Evolutionary conservation across 1,140 invertebrate genomes (phyloP), one percentile per base, ranked within the genome.

Genomic region (Drosophila tropicalis): DNA sequence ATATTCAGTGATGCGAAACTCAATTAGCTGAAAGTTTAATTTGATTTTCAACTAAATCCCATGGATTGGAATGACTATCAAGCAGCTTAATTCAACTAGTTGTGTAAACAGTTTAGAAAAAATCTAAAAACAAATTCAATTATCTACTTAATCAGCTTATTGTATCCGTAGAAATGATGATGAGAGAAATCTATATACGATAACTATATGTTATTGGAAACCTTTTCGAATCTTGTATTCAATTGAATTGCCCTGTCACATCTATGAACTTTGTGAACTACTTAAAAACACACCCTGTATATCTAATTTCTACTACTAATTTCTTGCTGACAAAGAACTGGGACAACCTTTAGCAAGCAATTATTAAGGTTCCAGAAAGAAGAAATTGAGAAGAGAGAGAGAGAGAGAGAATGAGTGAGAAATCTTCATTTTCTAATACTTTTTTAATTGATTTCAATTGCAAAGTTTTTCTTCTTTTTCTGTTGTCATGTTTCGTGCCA

Each of bases 321-420:
- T 12, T 51, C 5, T 3, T 9, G 15, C 3, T 19, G 17, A 22
- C 7, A 36, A 25, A 54, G 62, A 44, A 64, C 65, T 29, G 58
- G 25, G 54, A 72, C 72, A 29, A 51, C 22, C 13, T 34, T 34
- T 54, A 44, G 60, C 73, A 47, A 47, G 15, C 44, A 47, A 47
- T 47, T 47, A 47, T 7, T 19, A 47, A 9, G 17, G 13, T 15
- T 5, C 13, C 19, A 22, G 17, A 51, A 22, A 47, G 7, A 47
- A 47, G 7, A 47, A 47, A 51, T 36, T 10, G 44, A 51, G 4
- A 51, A 51, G 22, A 12, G 10, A 10, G 0, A 6, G 5, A 29
- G 29, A 29, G 0, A 29, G 29, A 29, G 29, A 29, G 29, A 25
- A 25, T n/a, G n/a, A 29, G 29, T 5, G 29, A 29, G 29, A 29